Evolutionary conservation across 2,888 invertebrate species (phyloP).

Genomic region (Theretra japonica): DNA sequence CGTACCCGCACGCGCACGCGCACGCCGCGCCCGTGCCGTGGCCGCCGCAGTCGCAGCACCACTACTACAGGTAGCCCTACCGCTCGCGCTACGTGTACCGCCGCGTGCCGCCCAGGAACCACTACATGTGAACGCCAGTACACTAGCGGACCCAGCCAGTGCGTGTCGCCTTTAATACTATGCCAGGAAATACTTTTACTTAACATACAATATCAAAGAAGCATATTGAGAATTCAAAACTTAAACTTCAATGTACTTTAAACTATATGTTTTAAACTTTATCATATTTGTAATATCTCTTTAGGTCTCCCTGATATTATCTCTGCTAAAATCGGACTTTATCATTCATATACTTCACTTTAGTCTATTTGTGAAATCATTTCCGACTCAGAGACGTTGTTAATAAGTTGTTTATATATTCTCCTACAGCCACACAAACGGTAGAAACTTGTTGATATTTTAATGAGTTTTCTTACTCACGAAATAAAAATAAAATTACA

Average conservation of each 20-base stretch:
- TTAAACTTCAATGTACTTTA: background rate
- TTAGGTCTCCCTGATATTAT: no score
- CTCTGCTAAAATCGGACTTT: no score
- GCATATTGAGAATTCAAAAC: background rate
- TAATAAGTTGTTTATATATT: no score
- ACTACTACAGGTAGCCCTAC: conserved; percentile 84
- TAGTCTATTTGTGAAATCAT: no score
- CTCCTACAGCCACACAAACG: no score
- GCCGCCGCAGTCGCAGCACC: conserved; percentile 80
- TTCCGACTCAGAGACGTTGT: no score
- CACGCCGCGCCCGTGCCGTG: conserved; percentile 39
- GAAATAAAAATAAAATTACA: no score
- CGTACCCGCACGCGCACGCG: background rate
- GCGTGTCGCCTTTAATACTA: background rate
- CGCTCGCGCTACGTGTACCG: conserved; percentile 14
- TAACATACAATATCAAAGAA: background rate
- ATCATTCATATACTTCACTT: no score
- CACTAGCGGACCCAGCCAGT: background rate
- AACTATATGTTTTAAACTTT: no score
- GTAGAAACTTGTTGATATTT: no score
- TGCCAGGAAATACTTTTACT: background rate
- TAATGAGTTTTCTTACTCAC: no score
- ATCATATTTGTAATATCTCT: no score
- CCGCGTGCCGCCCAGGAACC: conserved; percentile 13
- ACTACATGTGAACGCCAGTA: background rate